phyloP scores from a whole-genome alignment of 1,140 invertebrate genomes.

The Atta texana region DNA sequence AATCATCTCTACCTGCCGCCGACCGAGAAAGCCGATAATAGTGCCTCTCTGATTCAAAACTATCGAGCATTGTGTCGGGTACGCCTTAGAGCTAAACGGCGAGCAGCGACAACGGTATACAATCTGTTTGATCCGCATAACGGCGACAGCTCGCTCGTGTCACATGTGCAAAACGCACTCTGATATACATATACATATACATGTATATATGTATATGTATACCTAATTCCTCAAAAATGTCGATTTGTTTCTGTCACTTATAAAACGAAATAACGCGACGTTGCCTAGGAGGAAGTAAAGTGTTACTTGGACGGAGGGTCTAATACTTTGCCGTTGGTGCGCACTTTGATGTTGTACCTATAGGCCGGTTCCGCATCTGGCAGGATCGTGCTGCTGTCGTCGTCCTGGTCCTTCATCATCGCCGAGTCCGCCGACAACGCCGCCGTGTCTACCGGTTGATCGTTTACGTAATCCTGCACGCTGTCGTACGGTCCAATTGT shows the following conservation, averaged over 20 bases:
- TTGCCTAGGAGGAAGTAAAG: conserved; percentile 74
- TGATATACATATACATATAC: conserved; percentile 45
- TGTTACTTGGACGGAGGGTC: conserved; percentile 85
- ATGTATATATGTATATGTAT: conserved; percentile 36
- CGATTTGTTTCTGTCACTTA: conserved; percentile 56
- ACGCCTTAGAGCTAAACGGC: conserved; percentile 42
- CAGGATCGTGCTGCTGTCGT: conserved; percentile 84
- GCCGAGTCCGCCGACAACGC: conserved; percentile 49
- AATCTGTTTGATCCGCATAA: neutral
- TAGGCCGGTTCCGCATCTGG: conserved; percentile 84
- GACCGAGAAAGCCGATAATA: conserved; percentile 51
- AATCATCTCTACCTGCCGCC: conserved; percentile 46
- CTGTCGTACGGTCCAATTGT: conserved; percentile 84
- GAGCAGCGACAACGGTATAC: conserved; percentile 46
- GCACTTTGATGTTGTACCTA: conserved; percentile 85
- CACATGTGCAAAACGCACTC: conserved; percentile 39
- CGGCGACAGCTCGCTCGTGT: conserved; percentile 22
- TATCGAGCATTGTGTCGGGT: conserved; percentile 56
- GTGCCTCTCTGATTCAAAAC: conserved; percentile 25
- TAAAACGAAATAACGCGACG: conserved; percentile 71
- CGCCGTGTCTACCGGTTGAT: conserved; percentile 76
- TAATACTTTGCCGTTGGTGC: conserved; percentile 86
- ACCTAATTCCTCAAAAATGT: conserved; percentile 63
- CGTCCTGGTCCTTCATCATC: conserved; percentile 81
- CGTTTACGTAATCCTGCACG: conserved; percentile 79